Percentiles rank a stretch among this genome's conserved stretches.
These are phyloP conservation scores for Eudasyphora cyanicolor DNA, from an alignment of 2,888 invertebrate species.

Conservation along the genomic window DNA sequence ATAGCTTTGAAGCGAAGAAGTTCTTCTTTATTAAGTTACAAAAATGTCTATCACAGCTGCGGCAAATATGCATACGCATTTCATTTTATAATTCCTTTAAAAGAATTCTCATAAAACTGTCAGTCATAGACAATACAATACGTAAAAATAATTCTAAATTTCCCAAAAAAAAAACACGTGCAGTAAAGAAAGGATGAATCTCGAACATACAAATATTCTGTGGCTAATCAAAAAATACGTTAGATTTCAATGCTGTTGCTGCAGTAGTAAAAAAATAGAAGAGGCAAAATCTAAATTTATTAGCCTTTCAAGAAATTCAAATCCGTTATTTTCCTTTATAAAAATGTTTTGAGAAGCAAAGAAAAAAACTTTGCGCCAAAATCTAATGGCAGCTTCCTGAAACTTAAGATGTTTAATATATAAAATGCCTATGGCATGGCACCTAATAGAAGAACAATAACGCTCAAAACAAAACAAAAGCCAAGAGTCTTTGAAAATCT, in stretches of 20 bases:
- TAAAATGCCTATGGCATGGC: not conserved
- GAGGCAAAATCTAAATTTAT: not conserved
- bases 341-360: not conserved
- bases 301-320: not conserved
- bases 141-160: not conserved
- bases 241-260: not conserved
- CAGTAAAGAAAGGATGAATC: not conserved
- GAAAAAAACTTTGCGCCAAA: conserved; percentile 54
- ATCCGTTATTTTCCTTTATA: conserved; percentile 50
- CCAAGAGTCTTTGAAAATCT: conserved; percentile 21
- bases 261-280: not conserved
- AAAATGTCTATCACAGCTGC: not conserved
- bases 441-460: no score
- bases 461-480: conserved; percentile 59
- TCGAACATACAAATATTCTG: conserved; percentile 38
- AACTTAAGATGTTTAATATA: conserved; percentile 50
- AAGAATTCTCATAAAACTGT: no score
- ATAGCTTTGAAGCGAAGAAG: not conserved
- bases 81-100: no score
- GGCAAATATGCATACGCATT: no score
- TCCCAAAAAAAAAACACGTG: not conserved
- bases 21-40: not conserved
- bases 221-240: conserved; percentile 11
- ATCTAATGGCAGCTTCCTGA: conserved; percentile 56
- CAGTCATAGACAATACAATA: not conserved